Evolutionary conservation across 2,113 vertebrate species (phyloP).

Genomic region (Eolophus roseicapilla): DNA sequence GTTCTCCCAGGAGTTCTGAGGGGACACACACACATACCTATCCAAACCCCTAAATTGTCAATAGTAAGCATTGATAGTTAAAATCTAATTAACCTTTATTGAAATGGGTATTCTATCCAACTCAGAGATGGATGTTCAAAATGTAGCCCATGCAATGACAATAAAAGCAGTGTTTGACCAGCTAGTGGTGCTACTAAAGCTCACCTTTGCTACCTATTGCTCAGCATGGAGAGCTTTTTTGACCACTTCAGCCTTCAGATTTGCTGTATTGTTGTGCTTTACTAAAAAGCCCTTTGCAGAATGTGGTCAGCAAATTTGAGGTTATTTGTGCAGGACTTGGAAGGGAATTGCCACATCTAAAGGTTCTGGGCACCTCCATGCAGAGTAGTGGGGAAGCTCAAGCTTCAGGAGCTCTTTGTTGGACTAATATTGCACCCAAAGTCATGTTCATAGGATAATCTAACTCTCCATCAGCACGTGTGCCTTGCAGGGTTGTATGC

Average conservation of each 20-base stretch:
- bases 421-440: not conserved
- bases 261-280: not conserved
- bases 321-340: not conserved
- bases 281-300: not conserved
- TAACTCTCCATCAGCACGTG: fast-evolving
- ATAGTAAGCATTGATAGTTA: not conserved
- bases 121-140: not conserved
- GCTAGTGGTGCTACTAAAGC: not conserved
- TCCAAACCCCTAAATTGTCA: not conserved
- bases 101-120: not conserved
- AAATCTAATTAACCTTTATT: not conserved
- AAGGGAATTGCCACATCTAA: not conserved
- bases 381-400: not conserved
- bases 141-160: not conserved
- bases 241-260: not conserved
- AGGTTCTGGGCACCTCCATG: not conserved
- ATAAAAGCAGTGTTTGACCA: not conserved
- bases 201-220: not conserved
- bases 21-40: not conserved
- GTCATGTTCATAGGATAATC: not conserved
- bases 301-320: not conserved
- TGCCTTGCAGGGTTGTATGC: not conserved
- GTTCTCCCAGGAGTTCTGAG: not conserved
- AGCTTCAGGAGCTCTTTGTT: not conserved
- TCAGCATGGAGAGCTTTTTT: not conserved